A percentile compares a stretch with the other conserved stretches of the same genome.
Conservation (phyloP, 2,888 invertebrate genomes). For the Dioctria rufipes region DNA sequence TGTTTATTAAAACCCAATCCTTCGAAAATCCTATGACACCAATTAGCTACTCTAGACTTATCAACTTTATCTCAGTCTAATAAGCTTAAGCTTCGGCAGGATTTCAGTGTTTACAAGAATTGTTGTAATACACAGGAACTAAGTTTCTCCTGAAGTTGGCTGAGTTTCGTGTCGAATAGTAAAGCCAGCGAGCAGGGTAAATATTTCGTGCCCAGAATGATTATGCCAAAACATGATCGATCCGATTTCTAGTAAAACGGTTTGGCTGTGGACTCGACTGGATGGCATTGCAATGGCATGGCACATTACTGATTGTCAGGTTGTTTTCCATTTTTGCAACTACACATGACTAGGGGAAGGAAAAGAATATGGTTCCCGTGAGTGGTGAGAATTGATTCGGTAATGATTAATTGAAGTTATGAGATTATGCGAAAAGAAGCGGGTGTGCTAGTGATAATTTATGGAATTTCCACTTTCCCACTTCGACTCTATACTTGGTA, state of each 20-base stretch:
- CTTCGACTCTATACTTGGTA: no score
- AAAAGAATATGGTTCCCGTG: no score
- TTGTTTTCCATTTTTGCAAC: no score
- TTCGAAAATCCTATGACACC: background rate
- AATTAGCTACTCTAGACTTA: background rate
- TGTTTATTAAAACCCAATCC: conserved; percentile 6
- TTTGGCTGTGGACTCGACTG: no score
- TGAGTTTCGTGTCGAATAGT: background rate
- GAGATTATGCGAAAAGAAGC: conserved; percentile 4
- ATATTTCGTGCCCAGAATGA: background rate
- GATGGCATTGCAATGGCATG: no score
- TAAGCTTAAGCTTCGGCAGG: background rate
- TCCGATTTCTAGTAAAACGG: background rate
- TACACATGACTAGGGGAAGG: background rate
- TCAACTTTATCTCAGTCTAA: conserved; percentile 35
- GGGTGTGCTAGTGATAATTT: background rate
- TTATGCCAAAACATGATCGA: conserved; percentile 23
- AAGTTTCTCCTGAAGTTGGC: no score
- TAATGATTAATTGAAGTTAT: conserved; percentile 9
- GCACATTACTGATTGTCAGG: no score
- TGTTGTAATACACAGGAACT: no score
- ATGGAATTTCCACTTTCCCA: background rate
- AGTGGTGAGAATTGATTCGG: conserved; percentile 16
- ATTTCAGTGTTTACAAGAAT: no score
- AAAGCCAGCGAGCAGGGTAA: background rate